These are phyloP conservation scores for Pentamera pediparva DNA, from an alignment of 53 echinoderm and acorn worm genomes.

Conservation along the genomic window DNA sequence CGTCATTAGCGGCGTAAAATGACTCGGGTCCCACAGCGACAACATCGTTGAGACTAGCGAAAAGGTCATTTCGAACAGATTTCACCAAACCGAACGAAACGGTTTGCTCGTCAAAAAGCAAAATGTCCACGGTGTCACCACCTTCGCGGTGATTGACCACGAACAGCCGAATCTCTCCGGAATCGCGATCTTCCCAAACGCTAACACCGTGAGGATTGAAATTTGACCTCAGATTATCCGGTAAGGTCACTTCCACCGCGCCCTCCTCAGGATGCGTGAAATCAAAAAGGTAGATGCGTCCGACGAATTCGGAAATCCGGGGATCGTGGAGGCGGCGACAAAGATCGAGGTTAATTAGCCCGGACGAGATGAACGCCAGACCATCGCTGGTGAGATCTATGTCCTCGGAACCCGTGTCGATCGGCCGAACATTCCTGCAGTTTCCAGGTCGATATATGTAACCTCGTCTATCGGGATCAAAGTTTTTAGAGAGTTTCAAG, in stretches of 20 bases:
- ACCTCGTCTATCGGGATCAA: neutral
- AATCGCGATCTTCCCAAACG: neutral
- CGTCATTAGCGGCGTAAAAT: conserved; percentile 15
- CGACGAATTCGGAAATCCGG: neutral
- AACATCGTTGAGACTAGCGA: conserved; percentile 18
- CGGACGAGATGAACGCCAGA: conserved; percentile 18
- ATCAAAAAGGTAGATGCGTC: conserved; percentile 25
- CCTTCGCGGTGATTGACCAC: conserved; percentile 1
- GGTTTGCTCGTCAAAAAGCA: neutral
- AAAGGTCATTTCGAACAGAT: neutral
- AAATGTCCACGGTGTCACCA: conserved; percentile 8
- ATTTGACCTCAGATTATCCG: neutral
- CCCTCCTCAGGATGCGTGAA: neutral
- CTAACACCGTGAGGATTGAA: conserved; percentile 21
- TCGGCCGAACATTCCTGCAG: conserved; percentile 10
- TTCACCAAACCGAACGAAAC: neutral
- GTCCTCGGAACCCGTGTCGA: conserved; percentile 23
- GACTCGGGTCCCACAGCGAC: neutral
- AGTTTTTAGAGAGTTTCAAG: neutral
- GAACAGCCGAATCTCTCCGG: conserved; percentile 9
- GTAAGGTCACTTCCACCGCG: conserved; percentile 4
- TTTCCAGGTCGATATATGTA: conserved; percentile 5
- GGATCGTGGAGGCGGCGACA: neutral
- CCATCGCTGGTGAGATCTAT: neutral
- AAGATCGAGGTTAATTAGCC: neutral